Evolutionary conservation across 37 sponge, comb jelly and placozoan genomes (phyloP).

Genomic region (Mnemiopsis leidyi): DNA sequence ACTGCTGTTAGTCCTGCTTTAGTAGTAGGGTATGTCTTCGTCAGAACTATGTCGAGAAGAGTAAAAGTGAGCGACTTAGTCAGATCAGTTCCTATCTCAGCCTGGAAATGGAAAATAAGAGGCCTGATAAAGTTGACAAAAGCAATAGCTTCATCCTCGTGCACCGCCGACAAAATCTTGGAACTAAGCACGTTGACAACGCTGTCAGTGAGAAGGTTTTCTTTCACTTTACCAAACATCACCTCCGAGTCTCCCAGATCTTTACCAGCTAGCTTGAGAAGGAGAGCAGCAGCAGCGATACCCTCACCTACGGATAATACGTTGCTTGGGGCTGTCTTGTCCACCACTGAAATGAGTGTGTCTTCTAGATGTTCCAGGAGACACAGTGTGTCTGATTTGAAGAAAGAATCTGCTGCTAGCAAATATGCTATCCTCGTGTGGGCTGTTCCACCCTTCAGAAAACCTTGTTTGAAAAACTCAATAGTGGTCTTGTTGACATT

Average conservation of each 20-base stretch:
- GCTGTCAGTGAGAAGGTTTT: constrained; percentile 9
- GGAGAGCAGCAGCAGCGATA: background rate
- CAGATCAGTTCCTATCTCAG: background rate
- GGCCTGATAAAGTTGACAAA: background rate
- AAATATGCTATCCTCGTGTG: constrained; percentile 15
- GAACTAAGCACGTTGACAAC: background rate
- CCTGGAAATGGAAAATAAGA: background rate
- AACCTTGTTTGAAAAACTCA: constrained; percentile 27
- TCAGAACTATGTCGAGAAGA: background rate
- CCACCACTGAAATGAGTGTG: background rate
- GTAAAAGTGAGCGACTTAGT: background rate
- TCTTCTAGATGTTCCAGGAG: constrained; percentile 25
- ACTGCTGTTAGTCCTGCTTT: background rate
- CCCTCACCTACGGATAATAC: background rate
- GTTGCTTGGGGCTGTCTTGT: background rate
- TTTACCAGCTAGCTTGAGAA: background rate
- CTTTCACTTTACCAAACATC: background rate
- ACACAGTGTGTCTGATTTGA: background rate
- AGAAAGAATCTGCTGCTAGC: background rate
- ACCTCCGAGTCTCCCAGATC: constrained; percentile 23
- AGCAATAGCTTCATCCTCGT: constrained; percentile 5
- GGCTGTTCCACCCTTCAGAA: constrained; percentile 33
- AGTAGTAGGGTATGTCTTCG: background rate
- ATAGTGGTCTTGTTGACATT: background rate
- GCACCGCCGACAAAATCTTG: background rate